A percentile compares a stretch with the other conserved stretches of the same genome.
Evolutionary conservation across 1,140 invertebrate species (phyloP).

Genomic region (Drosophila lacertosa): DNA sequence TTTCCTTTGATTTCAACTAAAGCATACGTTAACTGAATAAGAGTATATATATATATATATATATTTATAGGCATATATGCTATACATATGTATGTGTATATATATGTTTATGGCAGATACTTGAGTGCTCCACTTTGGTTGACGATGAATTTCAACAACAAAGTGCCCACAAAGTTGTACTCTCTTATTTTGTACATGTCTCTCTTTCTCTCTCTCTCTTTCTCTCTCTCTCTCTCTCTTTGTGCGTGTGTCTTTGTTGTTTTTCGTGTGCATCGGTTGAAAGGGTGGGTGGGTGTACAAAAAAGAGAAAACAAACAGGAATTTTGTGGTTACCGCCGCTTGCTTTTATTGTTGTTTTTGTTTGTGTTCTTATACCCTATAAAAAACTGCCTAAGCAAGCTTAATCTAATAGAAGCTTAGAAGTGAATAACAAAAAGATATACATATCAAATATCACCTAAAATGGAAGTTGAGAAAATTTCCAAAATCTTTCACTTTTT

Average conservation of each 20-base stretch:
- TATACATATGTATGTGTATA: slow-evolving; percentile 1
- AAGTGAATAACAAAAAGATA: too few relatives aligned
- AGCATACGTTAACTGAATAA: neutral
- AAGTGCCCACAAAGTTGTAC: slow-evolving; percentile 27
- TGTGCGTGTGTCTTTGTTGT: neutral
- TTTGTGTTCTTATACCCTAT: slow-evolving; percentile 29
- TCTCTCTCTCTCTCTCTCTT: neutral
- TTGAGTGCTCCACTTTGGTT: slow-evolving; percentile 28
- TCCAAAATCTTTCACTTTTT: too few relatives aligned
- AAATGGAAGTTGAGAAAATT: too few relatives aligned
- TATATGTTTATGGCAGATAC: neutral
- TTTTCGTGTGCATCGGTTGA: slow-evolving; percentile 15
- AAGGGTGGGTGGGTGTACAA: too few relatives aligned
- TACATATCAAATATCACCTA: too few relatives aligned
- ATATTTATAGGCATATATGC: neutral
- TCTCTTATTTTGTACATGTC: neutral
- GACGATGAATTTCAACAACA: slow-evolving; percentile 35
- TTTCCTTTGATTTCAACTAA: slow-evolving; percentile 1
- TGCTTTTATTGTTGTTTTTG: slow-evolving; percentile 33
- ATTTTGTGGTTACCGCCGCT: slow-evolving; percentile 45
- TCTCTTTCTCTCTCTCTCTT: neutral
- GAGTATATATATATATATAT: neutral
- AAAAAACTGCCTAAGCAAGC: neutral
- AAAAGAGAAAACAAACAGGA: slow-evolving; percentile 51
- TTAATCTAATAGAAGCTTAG: too few relatives aligned